phyloP scores from a whole-genome alignment of 2,113 vertebrate species.

The Pomatostomus ruficeps region DNA sequence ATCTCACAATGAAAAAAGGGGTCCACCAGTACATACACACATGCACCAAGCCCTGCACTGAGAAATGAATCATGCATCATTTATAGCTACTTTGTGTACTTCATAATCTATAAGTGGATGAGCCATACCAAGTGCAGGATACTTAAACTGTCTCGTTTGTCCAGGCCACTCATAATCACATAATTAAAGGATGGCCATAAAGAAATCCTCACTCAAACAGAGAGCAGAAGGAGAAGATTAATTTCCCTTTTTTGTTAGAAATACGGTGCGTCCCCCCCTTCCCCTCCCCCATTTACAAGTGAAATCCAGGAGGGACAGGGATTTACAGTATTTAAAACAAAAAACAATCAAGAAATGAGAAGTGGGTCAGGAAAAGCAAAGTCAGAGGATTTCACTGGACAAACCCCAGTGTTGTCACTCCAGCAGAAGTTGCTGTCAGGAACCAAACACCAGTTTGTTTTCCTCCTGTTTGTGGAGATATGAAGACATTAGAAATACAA shows the following conservation, averaged over 20 bases:
- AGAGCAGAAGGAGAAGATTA: neutral
- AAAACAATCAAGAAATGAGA: neutral
- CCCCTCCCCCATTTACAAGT: neutral
- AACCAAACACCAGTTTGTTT: neutral
- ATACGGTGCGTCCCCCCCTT: rapidly evolving
- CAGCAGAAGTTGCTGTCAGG: neutral
- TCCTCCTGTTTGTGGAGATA: neutral
- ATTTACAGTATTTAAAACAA: neutral
- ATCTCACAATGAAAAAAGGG: neutral
- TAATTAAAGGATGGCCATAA: neutral
- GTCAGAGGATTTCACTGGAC: neutral
- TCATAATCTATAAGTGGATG: neutral
- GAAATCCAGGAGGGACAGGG: neutral
- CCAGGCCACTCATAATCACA: neutral
- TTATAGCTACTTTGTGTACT: neutral
- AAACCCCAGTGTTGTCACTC: neutral
- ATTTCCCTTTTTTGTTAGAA: neutral
- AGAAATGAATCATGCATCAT: neutral
- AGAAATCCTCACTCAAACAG: neutral
- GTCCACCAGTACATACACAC: neutral
- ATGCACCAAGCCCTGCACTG: neutral
- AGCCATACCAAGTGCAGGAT: neutral
- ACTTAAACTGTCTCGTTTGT: neutral
- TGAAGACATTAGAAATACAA: neutral
- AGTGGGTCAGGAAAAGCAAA: neutral